Evolutionary conservation across 2,888 invertebrate species (phyloP).

Genomic region (Clivina fossor): DNA sequence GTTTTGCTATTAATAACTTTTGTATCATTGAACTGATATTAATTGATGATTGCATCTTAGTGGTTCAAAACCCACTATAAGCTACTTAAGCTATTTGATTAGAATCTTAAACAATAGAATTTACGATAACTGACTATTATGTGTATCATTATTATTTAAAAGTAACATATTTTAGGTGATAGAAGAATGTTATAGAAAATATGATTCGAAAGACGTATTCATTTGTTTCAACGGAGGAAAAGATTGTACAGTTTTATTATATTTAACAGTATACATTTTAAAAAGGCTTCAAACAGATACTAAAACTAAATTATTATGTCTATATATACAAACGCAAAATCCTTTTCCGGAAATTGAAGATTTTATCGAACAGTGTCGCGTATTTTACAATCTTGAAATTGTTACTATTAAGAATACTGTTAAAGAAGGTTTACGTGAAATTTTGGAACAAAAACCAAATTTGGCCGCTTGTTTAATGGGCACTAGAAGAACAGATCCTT

Average conservation of each 20-base stretch:
- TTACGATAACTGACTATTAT: no score
- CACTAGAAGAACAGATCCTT: constrained; percentile 84
- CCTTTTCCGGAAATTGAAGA: constrained; percentile 85
- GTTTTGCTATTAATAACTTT: no score
- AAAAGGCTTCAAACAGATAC: constrained; percentile 47
- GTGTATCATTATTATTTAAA: no score
- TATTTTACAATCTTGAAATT: constrained; percentile 74
- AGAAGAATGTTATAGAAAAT: constrained; percentile 62
- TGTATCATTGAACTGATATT: no score
- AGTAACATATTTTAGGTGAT: constrained; percentile 62
- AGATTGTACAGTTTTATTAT: constrained; percentile 92
- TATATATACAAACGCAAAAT: constrained; percentile 79
- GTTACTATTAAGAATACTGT: constrained; percentile 69
- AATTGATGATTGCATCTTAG: no score
- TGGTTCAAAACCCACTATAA: no score
- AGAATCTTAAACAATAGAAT: no score
- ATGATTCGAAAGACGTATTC: constrained; percentile 75
- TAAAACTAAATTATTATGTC: constrained; percentile 58
- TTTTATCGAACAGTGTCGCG: constrained; percentile 73
- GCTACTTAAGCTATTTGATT: no score
- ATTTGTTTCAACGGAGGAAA: constrained; percentile 98
- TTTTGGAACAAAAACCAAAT: constrained; percentile 60
- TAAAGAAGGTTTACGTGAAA: constrained; percentile 66
- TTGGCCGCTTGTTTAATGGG: constrained; percentile 92
- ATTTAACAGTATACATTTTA: constrained; percentile 62